Evolutionary conservation across 1,140 invertebrate genomes (phyloP).

Genomic region (Batillaria attramentaria): DNA sequence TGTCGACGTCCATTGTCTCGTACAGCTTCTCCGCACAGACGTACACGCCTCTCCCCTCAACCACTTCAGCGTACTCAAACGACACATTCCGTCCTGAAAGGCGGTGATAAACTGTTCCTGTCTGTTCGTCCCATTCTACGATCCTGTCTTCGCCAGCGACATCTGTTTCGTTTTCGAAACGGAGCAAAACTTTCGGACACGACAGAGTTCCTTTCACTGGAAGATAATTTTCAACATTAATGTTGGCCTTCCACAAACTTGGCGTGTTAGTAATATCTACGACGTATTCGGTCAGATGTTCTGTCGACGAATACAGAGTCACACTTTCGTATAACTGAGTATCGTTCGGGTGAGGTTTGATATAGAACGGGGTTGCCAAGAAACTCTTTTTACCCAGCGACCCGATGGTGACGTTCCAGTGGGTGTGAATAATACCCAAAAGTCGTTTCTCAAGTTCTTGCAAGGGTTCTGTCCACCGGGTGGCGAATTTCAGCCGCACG

Average conservation of each 20-base stretch:
- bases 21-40: not conserved
- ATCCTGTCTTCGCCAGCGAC: not conserved
- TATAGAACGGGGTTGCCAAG: not conserved
- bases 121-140: not conserved
- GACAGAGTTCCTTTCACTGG: not conserved
- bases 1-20: not conserved
- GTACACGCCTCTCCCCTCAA: not conserved
- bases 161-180: not conserved
- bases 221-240: not conserved
- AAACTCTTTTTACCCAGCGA: not conserved
- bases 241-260: not conserved
- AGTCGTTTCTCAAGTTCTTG: not conserved
- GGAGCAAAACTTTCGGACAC: not conserved
- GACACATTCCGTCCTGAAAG: not conserved
- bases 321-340: not conserved
- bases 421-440: not conserved
- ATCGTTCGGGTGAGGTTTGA: not conserved
- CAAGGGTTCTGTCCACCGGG: slow-evolving; percentile 8
- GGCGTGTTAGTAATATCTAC: not conserved
- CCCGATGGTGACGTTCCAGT: not conserved
- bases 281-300: not conserved
- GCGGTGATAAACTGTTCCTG: not conserved
- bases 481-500: slow-evolving; percentile 14
- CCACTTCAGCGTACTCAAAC: not conserved
- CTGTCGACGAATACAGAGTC: not conserved